phyloP scores from a whole-genome alignment of 92 coral and sea anemone genomes.

The Scolanthus callimorphus region DNA sequence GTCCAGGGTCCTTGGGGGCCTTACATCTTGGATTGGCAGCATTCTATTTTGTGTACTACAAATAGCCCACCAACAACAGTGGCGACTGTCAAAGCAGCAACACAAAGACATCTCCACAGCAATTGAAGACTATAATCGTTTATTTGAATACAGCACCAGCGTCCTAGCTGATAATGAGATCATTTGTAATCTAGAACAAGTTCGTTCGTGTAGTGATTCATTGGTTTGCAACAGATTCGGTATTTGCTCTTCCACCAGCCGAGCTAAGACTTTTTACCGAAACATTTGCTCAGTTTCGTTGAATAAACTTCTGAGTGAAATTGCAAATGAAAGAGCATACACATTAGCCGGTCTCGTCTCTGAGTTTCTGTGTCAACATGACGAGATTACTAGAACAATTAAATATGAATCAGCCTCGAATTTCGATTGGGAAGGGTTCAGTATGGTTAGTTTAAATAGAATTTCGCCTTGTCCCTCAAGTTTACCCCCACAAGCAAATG shows the following conservation, averaged over 20 bases:
- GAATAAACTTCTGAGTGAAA: slow-evolving; percentile 63
- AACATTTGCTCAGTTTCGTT: slow-evolving; percentile 50
- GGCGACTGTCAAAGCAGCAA: slow-evolving; percentile 54
- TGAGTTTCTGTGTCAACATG: slow-evolving; percentile 44
- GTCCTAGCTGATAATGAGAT: slow-evolving; percentile 36
- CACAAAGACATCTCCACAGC: slow-evolving; percentile 51
- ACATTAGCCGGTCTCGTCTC: slow-evolving; percentile 50
- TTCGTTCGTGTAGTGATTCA: slow-evolving; percentile 18
- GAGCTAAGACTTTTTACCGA: background rate
- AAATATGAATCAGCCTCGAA: slow-evolving; percentile 36
- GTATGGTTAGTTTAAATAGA: slow-evolving; percentile 3
- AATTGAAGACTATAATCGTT: slow-evolving; percentile 77
- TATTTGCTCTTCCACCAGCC: slow-evolving; percentile 2
- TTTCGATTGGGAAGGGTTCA: slow-evolving; percentile 71
- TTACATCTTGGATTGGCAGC: slow-evolving; percentile 34
- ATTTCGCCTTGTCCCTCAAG: background rate
- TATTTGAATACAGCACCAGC: slow-evolving; percentile 48
- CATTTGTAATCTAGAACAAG: slow-evolving; percentile 37
- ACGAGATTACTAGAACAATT: slow-evolving; percentile 51
- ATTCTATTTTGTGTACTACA: slow-evolving; percentile 49
- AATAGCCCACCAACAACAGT: slow-evolving; percentile 42
- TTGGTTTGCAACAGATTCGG: slow-evolving; percentile 24
- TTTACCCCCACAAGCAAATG: slow-evolving; percentile 29
- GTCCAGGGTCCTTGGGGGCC: slow-evolving; percentile 7
- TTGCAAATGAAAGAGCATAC: slow-evolving; percentile 60